These are phyloP conservation scores for Eclectus roratus DNA, from an alignment of 2,113 vertebrate genomes.

Conservation along the genomic window DNA sequence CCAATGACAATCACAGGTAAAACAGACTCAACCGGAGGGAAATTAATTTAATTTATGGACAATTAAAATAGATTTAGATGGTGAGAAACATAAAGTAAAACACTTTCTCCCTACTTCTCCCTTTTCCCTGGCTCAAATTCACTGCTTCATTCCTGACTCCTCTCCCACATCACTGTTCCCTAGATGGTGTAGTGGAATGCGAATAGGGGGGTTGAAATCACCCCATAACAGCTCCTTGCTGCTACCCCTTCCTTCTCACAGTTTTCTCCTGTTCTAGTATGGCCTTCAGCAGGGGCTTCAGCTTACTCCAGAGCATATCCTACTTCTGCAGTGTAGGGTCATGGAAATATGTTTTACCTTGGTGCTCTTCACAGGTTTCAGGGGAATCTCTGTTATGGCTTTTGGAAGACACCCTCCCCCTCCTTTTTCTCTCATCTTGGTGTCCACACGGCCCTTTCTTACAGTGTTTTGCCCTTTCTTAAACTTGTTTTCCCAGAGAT, in stretches of 20 bases:
- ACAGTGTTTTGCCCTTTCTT: background rate
- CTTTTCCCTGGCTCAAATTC: background rate
- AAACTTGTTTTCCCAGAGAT: background rate
- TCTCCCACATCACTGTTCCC: background rate
- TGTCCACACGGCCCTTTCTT: background rate
- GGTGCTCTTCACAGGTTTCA: background rate
- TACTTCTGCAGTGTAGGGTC: background rate
- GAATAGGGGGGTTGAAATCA: background rate
- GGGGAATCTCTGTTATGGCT: background rate
- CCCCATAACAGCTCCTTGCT: background rate
- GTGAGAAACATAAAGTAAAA: background rate
- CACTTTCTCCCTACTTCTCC: rapidly evolving
- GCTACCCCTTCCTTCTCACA: background rate
- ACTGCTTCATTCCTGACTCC: background rate
- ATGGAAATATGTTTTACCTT: background rate
- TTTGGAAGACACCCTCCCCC: background rate
- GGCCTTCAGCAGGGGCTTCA: background rate
- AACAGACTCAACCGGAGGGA: background rate
- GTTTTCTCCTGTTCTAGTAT: background rate
- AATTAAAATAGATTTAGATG: background rate
- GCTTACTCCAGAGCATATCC: background rate
- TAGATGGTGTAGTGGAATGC: background rate
- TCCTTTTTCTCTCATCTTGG: background rate
- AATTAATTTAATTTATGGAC: background rate
- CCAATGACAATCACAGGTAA: background rate